A percentile compares a stretch with the other conserved stretches of the same genome.
Evolutionary conservation across 2,113 vertebrate genomes (phyloP).

Genomic region (Tringa solitaria): DNA sequence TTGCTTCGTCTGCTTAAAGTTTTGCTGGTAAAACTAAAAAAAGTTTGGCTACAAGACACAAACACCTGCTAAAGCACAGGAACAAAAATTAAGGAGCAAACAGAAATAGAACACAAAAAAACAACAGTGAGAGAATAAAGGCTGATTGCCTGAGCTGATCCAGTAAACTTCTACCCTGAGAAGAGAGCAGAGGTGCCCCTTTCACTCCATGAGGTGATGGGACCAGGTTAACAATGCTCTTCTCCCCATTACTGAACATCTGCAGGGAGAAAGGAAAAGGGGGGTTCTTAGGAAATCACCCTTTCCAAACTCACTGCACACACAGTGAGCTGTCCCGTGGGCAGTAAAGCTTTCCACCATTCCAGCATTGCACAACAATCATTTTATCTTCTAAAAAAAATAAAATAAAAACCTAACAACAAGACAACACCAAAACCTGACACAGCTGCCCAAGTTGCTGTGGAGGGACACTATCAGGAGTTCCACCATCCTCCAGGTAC

Average conservation of each 20-base stretch:
- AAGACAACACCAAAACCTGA: neutral
- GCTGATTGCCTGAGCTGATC: neutral
- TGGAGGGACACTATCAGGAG: neutral
- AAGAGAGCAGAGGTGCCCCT: neutral
- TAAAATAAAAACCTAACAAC: no score
- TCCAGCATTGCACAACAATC: neutral
- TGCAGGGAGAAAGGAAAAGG: neutral
- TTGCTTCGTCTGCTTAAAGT: neutral
- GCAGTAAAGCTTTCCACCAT: neutral
- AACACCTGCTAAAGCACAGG: neutral
- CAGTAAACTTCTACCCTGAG: neutral
- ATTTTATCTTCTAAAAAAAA: neutral
- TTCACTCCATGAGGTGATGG: neutral
- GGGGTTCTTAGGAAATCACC: neutral
- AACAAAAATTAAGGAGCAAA: conserved; percentile 36
- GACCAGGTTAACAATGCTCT: neutral
- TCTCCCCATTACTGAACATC: neutral
- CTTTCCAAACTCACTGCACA: neutral
- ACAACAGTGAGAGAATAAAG: neutral
- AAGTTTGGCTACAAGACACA: conserved; percentile 21
- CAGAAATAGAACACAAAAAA: neutral
- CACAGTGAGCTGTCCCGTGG: neutral
- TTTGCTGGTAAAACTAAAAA: conserved; percentile 28
- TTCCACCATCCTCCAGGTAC: rapidly evolving
- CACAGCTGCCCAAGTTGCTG: neutral